Evolutionary conservation across 2,113 vertebrate species (phyloP).

Genomic region (Rhinoderma darwinii): DNA sequence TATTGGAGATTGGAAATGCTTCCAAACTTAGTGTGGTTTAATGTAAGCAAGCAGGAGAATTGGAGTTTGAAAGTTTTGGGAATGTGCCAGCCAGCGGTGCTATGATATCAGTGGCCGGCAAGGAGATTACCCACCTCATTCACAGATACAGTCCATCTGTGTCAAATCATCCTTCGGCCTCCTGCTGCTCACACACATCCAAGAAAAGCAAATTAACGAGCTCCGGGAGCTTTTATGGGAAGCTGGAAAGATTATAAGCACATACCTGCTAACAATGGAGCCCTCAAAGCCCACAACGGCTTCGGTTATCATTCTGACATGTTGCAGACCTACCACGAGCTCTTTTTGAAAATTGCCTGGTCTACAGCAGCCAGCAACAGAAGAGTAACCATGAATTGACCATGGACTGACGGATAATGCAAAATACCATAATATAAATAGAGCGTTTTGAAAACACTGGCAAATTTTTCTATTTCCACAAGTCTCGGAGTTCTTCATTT

Average conservation of each 20-base stretch:
- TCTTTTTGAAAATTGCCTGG: not conserved
- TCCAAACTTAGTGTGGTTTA: not conserved
- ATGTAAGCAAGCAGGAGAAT: not conserved
- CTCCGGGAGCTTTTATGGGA: conserved; percentile 29
- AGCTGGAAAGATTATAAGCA: conserved; percentile 1
- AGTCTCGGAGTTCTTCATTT: not conserved
- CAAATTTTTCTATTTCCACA: not conserved
- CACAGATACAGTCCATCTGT: conserved; percentile 43
- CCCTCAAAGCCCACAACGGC: not conserved
- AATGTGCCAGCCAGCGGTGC: conserved; percentile 11
- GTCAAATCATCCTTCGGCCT: conserved; percentile 17
- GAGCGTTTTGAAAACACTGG: not conserved
- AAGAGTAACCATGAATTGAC: not conserved
- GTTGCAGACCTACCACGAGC: not conserved
- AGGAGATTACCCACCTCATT: conserved; percentile 41
- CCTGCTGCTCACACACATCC: conserved; percentile 22
- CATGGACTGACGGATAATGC: no score
- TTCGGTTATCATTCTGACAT: conserved; percentile 35
- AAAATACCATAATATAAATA: not conserved
- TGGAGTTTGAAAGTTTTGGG: not conserved
- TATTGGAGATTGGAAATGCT: not conserved
- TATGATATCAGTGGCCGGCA: conserved; percentile 3
- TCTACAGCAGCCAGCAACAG: not conserved
- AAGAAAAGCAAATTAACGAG: conserved; percentile 49
- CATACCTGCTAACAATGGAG: not conserved